Base-by-base conservation (phyloP, 2,113 vertebrate genomes). In the Vanacampus margaritifer region DNA sequence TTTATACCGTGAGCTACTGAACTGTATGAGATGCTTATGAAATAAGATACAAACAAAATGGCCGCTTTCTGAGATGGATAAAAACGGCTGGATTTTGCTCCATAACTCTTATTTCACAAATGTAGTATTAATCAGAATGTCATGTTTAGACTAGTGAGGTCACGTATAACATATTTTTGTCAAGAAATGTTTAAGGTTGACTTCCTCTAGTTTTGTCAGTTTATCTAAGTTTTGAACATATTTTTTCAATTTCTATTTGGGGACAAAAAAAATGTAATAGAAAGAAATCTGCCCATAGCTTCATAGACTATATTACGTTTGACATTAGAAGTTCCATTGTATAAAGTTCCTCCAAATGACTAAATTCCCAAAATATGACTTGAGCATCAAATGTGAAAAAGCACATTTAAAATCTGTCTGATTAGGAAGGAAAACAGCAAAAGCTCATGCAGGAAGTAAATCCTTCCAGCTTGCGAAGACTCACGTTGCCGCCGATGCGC, bases 381-480 rank as follows among this genome's bases (percentile, higher is more conserved):
- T 74, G 69, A 82, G 65, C 64, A 67, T 74, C 82, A 72, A 60
- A 69, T 79, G 82, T 81, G 63, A 81, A 83, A 83, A 86, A 79
- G 17, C 16, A 19, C 79, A 87, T 85, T 84, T 69, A 64, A 65
- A 83, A 61, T 78, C 80, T 71, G 16, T 68, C 71, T 78, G 82
- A 70, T 78, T 77, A 76, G 66, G 65, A 84, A 79, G 75, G 79
- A 83, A 75, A 86, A 84, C 81, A 89, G 84, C 79, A 78, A 69
- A 73, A 74, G 75, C 80, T 79, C 80, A 78, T 75, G 76, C 66
- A 14, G 50, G 71, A 72, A 74, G 71, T 74, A 76, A 65, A 80
- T 71, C 74, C 76, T 56, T 75, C 71, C 71, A 79, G 67, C 78
- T 79, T 82, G 82, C 81, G 73, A 75, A 83, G 79, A 81, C 82